Percentiles rank a stretch among this genome's conserved stretches.
phyloP scores from a whole-genome alignment of 2,797 vertebrate genomes.

The Tragelaphus eurycerus region DNA sequence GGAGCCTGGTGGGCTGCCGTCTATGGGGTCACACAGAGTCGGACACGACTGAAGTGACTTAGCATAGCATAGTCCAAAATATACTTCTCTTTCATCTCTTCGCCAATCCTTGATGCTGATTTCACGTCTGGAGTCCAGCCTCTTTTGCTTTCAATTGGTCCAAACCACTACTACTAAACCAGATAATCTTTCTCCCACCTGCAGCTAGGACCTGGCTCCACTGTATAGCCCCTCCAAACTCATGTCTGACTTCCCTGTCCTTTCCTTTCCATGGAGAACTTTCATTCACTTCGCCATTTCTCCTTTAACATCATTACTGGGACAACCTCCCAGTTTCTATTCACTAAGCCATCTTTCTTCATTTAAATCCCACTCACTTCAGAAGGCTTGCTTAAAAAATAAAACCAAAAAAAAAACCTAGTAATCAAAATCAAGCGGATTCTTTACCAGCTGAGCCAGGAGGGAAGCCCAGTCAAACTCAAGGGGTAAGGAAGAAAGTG shows the following conservation, averaged over 20 bases:
- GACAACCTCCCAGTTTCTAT: background rate
- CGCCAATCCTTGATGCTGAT: too few species aligned
- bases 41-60: too few species aligned
- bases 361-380: slow-evolving; percentile 34
- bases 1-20: too few species aligned
- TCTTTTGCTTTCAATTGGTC: too few species aligned
- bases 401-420: background rate
- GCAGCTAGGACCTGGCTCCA: background rate
- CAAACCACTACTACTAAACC: background rate
- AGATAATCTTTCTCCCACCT: background rate
- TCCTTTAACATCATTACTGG: background rate
- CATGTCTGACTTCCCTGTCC: background rate
- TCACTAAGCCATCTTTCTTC: slow-evolving; percentile 21
- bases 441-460: background rate
- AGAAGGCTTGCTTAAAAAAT: slow-evolving; percentile 24
- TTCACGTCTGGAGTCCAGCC: too few species aligned
- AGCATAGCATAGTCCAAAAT: too few species aligned
- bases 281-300: background rate
- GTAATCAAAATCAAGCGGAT: background rate
- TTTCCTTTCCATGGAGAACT: background rate
- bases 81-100: too few species aligned
- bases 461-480: background rate
- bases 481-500: background rate
- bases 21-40: too few species aligned
- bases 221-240: background rate